Conservation (phyloP, 2,113 vertebrate species). For the Ammodytes marinus region DNA sequence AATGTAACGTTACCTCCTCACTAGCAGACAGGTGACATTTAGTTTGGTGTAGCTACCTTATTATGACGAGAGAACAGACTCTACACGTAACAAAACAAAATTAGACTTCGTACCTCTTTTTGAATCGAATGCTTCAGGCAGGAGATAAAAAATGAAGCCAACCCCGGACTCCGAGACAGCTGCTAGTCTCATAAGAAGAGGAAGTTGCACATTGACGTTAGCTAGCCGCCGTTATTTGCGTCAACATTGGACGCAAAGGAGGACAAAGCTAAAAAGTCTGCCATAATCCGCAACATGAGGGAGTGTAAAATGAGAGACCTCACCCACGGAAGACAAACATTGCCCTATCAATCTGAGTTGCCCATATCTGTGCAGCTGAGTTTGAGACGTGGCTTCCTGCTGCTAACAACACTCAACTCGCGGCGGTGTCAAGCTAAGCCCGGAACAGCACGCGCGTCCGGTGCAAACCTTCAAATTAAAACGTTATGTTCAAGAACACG, state of each 20-base stretch:
- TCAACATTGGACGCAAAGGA: not conserved
- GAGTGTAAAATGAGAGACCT: not conserved
- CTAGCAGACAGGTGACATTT: fast-evolving
- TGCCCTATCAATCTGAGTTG: fast-evolving
- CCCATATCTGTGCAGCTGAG: not conserved
- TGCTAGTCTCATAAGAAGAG: not conserved
- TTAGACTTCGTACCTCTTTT: slow-evolving; percentile 22
- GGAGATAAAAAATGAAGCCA: not conserved
- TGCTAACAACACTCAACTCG: not conserved
- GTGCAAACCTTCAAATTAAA: slow-evolving; percentile 27
- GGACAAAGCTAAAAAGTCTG: not conserved
- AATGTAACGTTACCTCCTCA: no score
- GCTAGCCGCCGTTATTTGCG: slow-evolving; percentile 12
- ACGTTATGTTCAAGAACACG: not conserved
- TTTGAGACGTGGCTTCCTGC: slow-evolving; percentile 51
- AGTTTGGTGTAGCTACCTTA: not conserved
- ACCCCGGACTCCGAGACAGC: not conserved
- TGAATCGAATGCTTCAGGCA: not conserved
- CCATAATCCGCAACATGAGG: not conserved
- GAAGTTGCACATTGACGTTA: slow-evolving; percentile 50
- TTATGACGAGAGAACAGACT: not conserved
- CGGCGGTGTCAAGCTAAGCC: not conserved
- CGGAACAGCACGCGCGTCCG: no score
- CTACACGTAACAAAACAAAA: no score
- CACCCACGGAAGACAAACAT: fast-evolving